Percentiles rank a stretch among this genome's conserved stretches.
These are phyloP conservation scores for chimpanzee (Pan troglodytes) DNA, from an alignment of 2,113 vertebrate species.

Conservation along the genomic window DNA sequence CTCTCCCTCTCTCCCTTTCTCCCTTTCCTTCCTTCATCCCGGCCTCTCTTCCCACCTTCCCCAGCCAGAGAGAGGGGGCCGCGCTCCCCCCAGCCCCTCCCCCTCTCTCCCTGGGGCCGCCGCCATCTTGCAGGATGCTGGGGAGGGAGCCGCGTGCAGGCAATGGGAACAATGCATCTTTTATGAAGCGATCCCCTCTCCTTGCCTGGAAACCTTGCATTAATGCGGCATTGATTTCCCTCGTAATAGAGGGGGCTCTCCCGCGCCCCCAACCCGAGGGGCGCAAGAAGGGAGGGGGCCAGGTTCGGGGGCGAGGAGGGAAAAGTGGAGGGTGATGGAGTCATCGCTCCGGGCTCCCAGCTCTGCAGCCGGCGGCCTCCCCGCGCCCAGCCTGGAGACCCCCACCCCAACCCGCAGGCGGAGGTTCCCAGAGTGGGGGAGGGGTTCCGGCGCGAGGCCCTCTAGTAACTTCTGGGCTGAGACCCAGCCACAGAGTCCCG, in stretches of 20 bases:
- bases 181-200: neutral
- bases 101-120: neutral
- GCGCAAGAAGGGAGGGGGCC: neutral
- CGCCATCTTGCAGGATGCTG: slow-evolving; percentile 60
- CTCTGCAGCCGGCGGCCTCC: neutral
- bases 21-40: neutral
- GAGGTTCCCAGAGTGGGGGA: neutral
- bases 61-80: neutral
- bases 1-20: neutral
- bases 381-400: too few species aligned
- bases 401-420: neutral
- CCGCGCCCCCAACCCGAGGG: neutral
- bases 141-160: neutral
- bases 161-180: slow-evolving; percentile 16
- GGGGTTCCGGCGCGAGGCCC: neutral
- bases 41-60: neutral
- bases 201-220: neutral
- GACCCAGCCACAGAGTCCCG: neutral
- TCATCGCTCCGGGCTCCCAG: neutral
- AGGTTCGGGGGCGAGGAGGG: neutral
- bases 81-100: neutral
- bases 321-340: too few species aligned
- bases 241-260: neutral
- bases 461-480: neutral
- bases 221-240: slow-evolving; percentile 29